Percentiles rank a stretch among this genome's conserved stretches.
phyloP scores from a whole-genome alignment of 2,113 vertebrate species.

The Otocyon megalotis region DNA sequence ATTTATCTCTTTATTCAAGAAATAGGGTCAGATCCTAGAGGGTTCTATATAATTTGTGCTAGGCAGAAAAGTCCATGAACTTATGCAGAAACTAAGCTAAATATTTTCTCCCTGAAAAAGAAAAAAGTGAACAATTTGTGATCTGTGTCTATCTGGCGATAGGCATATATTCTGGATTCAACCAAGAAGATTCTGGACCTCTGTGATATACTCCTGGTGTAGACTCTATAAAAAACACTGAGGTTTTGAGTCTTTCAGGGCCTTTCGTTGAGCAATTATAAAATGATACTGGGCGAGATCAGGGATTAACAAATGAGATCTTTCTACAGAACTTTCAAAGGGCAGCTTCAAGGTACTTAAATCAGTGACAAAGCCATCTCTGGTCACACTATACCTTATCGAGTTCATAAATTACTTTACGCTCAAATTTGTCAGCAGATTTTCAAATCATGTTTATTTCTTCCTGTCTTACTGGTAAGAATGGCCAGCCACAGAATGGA shows the following conservation, averaged over 20 bases:
- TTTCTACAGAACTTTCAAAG: not conserved
- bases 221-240: not conserved
- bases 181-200: not conserved
- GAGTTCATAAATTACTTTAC: not conserved
- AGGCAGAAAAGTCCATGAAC: not conserved
- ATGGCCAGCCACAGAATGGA: not conserved
- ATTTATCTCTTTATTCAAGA: not conserved
- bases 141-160: not conserved
- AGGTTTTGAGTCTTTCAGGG: not conserved
- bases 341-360: not conserved
- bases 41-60: not conserved
- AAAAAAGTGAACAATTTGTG: not conserved
- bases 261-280: not conserved
- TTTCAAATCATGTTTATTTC: slow-evolving; percentile 73
- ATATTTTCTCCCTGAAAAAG: not conserved
- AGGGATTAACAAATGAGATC: not conserved
- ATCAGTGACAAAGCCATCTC: slow-evolving; percentile 9
- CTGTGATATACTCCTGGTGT: not conserved
- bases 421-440: slow-evolving; percentile 44
- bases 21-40: not conserved
- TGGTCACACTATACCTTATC: not conserved
- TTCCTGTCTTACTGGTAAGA: slow-evolving; percentile 66
- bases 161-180: not conserved
- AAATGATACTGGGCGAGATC: not conserved
- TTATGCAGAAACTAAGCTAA: not conserved